Conservation (phyloP, 2,888 invertebrate genomes). For the Parnassius apollo region DNA sequence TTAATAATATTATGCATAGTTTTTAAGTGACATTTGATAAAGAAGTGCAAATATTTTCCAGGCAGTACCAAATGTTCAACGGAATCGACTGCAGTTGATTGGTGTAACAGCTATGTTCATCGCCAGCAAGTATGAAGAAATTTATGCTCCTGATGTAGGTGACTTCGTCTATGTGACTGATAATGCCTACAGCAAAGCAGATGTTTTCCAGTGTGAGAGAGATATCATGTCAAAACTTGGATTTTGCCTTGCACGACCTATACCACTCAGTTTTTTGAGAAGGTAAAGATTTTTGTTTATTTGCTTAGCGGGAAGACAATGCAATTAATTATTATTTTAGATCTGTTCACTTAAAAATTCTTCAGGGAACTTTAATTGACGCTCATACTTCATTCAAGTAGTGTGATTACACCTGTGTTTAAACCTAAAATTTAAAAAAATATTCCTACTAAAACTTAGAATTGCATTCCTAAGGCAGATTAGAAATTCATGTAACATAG, state of each 20-base stretch:
- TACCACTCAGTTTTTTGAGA: conserved; percentile 93
- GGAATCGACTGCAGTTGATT: conserved; percentile 90
- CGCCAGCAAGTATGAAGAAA: conserved; percentile 97
- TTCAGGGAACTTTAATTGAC: too few relatives aligned
- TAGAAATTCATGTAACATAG: too few relatives aligned
- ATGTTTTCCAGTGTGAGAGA: conserved; percentile 91
- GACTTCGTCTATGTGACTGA: conserved; percentile 97
- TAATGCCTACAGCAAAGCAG: conserved; percentile 88
- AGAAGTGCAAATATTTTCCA: conserved; percentile 44
- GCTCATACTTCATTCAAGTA: too few relatives aligned
- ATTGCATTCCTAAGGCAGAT: too few relatives aligned
- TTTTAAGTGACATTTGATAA: too few relatives aligned
- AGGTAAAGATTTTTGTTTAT: conserved; percentile 73
- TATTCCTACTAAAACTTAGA: too few relatives aligned
- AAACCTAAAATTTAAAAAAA: too few relatives aligned
- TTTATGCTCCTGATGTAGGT: conserved; percentile 90
- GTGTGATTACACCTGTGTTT: too few relatives aligned
- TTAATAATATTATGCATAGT: too few relatives aligned
- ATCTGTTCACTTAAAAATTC: too few relatives aligned
- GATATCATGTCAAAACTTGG: conserved; percentile 88
- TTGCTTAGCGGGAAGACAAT: too few relatives aligned
- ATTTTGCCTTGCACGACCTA: conserved; percentile 91
- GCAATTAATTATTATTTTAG: too few relatives aligned
- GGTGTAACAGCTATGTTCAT: conserved; percentile 94
- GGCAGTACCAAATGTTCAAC: conserved; percentile 82